Evolutionary conservation across 2,113 vertebrate species (phyloP).

Genomic region (Mobula hypostoma): DNA sequence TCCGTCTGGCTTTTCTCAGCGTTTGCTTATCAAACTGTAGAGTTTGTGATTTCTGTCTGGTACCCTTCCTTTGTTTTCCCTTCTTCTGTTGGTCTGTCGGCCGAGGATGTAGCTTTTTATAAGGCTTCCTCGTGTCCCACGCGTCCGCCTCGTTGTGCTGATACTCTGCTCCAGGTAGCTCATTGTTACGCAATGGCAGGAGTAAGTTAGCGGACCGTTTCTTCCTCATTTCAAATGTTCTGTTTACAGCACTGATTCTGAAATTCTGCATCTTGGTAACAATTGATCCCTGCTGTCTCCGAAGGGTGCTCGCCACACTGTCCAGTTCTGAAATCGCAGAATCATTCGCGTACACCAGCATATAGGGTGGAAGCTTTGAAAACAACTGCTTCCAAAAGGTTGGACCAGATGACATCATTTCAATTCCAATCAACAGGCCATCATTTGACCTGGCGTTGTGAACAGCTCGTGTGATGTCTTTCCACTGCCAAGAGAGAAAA

Average conservation of each 20-base stretch:
- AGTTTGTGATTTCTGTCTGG: constrained; percentile 70
- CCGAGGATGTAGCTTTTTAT: constrained; percentile 65
- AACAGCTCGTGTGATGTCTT: constrained; percentile 75
- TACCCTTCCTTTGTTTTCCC: constrained; percentile 74
- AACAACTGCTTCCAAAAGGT: constrained; percentile 54
- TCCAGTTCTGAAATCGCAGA: constrained; percentile 83
- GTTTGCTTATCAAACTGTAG: constrained; percentile 90
- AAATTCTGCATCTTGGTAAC: constrained; percentile 47
- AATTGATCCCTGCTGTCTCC: constrained; percentile 53
- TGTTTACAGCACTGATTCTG: constrained; percentile 46
- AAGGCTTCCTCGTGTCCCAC: constrained; percentile 70
- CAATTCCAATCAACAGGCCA: constrained; percentile 70
- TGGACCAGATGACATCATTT: constrained; percentile 55
- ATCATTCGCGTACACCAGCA: constrained; percentile 89
- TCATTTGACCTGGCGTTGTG: constrained; percentile 66
- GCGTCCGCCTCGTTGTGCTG: constrained; percentile 57
- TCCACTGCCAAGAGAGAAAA: constrained; percentile 76
- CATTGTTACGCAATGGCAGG: constrained; percentile 84
- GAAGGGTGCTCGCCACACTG: constrained; percentile 72
- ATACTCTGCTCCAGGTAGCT: constrained; percentile 80
- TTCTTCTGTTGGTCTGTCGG: constrained; percentile 64
- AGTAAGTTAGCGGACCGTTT: constrained; percentile 64
- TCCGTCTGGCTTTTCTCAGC: constrained; percentile 81
- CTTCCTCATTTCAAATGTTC: constrained; percentile 46
- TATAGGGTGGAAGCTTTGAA: constrained; percentile 69